Percentiles rank a stretch among this genome's conserved stretches.
Evolutionary conservation across 2,113 vertebrate species (phyloP).

Genomic region (Clinocottus analis): DNA sequence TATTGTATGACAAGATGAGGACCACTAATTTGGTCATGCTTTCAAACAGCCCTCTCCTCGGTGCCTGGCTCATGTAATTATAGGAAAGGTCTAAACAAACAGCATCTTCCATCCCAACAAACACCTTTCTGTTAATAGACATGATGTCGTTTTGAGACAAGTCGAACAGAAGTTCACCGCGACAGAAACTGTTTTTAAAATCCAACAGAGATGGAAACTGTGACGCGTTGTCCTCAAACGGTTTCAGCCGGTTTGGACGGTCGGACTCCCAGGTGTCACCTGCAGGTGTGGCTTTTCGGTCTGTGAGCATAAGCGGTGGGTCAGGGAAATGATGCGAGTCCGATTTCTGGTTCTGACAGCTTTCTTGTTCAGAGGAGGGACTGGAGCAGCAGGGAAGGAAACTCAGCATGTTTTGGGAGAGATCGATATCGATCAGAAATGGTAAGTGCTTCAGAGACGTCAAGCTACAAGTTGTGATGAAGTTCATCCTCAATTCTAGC

Average conservation of each 20-base stretch:
- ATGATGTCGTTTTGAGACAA: conserved; percentile 85
- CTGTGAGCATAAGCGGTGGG: conserved; percentile 1
- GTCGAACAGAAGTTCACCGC: conserved; percentile 67
- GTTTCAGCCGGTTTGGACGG: conserved; percentile 1
- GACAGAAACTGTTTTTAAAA: conserved; percentile 64
- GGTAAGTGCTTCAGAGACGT: conserved; percentile 65
- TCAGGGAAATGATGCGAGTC: conserved; percentile 3
- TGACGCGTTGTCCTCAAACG: background rate
- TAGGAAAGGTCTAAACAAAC: conserved; percentile 84
- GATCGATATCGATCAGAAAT: conserved; percentile 65
- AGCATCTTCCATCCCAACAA: conserved; percentile 80
- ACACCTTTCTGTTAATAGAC: conserved; percentile 66
- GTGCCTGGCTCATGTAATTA: conserved; percentile 84
- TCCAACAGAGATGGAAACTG: conserved; percentile 44
- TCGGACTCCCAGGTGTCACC: conserved; percentile 13
- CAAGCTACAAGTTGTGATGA: conserved; percentile 72
- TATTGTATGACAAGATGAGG: conserved; percentile 84
- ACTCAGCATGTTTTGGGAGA: conserved; percentile 83
- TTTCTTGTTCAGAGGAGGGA: conserved; percentile 13
- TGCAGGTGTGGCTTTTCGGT: conserved; percentile 12
- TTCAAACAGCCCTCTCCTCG: conserved; percentile 70
- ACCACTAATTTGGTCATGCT: conserved; percentile 70
- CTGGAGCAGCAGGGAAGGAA: conserved; percentile 60
- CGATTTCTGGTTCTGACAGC: conserved; percentile 34
- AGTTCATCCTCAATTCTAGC: conserved; percentile 84